Base-by-base conservation (phyloP, 2,888 invertebrate genomes). In the Chromoteleia sp. region DNA sequence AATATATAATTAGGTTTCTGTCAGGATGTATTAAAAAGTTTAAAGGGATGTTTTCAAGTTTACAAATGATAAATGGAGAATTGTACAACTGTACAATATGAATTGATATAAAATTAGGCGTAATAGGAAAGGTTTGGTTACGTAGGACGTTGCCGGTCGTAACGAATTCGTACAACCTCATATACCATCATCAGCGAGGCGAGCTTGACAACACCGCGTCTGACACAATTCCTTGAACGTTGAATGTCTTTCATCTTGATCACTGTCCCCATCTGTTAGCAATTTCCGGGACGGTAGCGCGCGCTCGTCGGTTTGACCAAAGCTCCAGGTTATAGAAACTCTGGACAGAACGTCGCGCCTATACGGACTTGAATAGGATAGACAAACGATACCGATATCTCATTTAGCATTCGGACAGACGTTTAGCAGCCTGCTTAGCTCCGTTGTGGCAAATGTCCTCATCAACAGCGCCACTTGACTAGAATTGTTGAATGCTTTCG, bases 401-500 rank as follows among this genome's bases (percentile, higher is more conserved):
- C n/a, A n/a, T n/a, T n/a, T n/a, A n/a, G n/a, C n/a, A n/a, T n/a
- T n/a, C n/a, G n/a, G n/a, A n/a, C n/a, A n/a, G n/a, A n/a, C n/a
- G n/a, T n/a, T n/a, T n/a, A n/a, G 12, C 41, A 14, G 3, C 41
- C 25, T 48, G 14, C 14, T 52, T 6, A 15, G 30, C 29, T 52
- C 29, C 52, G 29, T 21, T 10, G 63, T 63, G 63, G 63, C 50
- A 50, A 25, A 3, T 65, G 65, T 65, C 65, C 65, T 65, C 50
- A 36, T 65, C 39, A 39, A 65, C 33, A 65, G 25, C 33, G 36
- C 50, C 48, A 65, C 50, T 36, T 71, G 74, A 82, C 74, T 77
- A 78, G 83, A 48, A 19, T 59, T 48, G 15, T 71, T 73, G 71
- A 76, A 68, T 50, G 71, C 70, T 74, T n/a, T 74, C 76, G 61